phyloP scores from a whole-genome alignment of 2,888 invertebrate genomes.

The Tipula confusa region DNA sequence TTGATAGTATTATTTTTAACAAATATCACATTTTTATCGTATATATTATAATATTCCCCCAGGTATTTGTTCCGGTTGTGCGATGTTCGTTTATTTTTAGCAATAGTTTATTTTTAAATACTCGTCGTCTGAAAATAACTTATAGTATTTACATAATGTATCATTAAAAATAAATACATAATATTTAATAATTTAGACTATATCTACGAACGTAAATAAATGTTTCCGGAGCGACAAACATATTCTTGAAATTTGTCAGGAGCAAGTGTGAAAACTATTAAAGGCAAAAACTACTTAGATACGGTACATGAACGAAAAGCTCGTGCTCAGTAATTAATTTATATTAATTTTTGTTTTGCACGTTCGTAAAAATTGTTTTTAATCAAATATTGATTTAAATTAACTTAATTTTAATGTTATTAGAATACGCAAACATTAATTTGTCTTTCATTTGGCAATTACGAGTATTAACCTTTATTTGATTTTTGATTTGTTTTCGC shows the following conservation, averaged over 20 bases:
- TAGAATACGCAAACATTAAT: constrained; percentile 16
- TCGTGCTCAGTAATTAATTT: neutral
- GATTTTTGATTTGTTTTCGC: neutral
- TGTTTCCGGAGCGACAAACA: neutral
- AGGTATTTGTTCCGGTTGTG: constrained; percentile 16
- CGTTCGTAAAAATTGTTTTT: neutral
- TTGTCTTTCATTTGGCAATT: neutral
- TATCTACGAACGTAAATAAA: neutral
- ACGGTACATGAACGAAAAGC: neutral
- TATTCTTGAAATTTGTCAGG: neutral
- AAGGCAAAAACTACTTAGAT: neutral
- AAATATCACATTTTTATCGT: neutral
- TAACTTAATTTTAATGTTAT: neutral
- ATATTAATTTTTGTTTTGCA: neutral
- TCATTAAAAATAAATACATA: neutral
- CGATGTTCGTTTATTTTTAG: neutral
- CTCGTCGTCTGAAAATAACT: too few relatives aligned
- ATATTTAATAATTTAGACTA: neutral
- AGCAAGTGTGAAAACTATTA: constrained; percentile 15
- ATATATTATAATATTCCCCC: neutral
- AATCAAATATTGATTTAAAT: neutral
- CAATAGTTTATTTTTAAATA: neutral
- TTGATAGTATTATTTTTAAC: neutral
- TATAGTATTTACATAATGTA: neutral
- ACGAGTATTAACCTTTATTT: constrained; percentile 9